These are phyloP conservation scores for Alloscopus bannaensis DNA, from an alignment of 2,888 invertebrate species.

Conservation along the genomic window DNA sequence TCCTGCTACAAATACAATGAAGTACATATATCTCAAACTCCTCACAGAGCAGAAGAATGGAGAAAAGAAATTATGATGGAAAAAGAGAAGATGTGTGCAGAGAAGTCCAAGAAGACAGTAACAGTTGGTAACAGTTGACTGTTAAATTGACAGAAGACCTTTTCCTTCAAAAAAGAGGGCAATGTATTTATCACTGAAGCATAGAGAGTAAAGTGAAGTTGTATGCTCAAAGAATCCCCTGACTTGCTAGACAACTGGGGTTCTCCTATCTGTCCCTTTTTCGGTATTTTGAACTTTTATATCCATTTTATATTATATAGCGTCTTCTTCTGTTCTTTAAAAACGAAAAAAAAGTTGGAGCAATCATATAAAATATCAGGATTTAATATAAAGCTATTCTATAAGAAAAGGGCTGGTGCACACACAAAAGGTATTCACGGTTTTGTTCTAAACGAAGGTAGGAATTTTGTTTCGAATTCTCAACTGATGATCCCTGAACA, in stretches of 20 bases:
- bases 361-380: conserved; percentile 19
- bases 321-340: too few species aligned
- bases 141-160: conserved; percentile 57
- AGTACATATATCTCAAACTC: too few species aligned
- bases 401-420: neutral
- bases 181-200: conserved; percentile 46
- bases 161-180: conserved; percentile 56
- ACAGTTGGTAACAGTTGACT: conserved; percentile 59
- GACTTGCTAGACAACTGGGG: conserved; percentile 66
- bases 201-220: conserved; percentile 20
- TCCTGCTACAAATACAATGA: too few species aligned
- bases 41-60: too few species aligned
- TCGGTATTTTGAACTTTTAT: conserved; percentile 49
- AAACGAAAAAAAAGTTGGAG: conserved; percentile 6
- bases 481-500: too few species aligned
- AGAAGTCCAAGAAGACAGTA: conserved; percentile 49
- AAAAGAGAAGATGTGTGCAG: conserved; percentile 1
- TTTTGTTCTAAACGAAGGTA: too few species aligned
- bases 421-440: too few species aligned
- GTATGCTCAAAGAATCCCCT: conserved; percentile 49
- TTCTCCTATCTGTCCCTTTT: conserved; percentile 52
- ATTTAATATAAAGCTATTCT: conserved; percentile 55
- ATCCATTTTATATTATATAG: too few species aligned
- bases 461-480: too few species aligned
- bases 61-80: conserved; percentile 4